Conservation (phyloP, 2,113 vertebrate species). For the Centrocercus urophasianus region DNA sequence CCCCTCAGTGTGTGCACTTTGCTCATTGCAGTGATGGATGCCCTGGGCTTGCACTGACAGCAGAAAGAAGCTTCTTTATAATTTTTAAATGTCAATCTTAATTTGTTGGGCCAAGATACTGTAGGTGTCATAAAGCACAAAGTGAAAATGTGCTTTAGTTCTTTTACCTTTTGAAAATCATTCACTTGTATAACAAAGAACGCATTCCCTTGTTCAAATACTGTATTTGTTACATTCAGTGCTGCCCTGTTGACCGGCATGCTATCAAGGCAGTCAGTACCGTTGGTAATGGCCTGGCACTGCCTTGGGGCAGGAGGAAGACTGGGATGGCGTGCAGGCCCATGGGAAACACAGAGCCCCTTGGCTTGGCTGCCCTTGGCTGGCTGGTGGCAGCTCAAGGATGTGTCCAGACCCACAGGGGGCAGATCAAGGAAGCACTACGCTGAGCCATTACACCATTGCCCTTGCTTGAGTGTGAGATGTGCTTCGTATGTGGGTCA, state of each 20-base stretch:
- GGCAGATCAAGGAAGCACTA: background rate
- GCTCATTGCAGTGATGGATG: constrained; percentile 21
- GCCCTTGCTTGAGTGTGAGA: background rate
- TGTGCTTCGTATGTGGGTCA: background rate
- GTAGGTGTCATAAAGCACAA: background rate
- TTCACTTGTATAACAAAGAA: background rate
- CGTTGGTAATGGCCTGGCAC: background rate
- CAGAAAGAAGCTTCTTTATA: constrained; percentile 9
- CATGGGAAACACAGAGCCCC: background rate
- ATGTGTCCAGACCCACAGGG: fast-evolving
- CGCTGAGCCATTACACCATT: background rate
- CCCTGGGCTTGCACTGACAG: background rate
- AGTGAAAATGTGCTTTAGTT: background rate
- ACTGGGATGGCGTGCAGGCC: background rate
- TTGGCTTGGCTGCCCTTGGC: background rate
- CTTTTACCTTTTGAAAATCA: background rate
- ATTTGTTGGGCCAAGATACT: constrained; percentile 37
- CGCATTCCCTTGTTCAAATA: background rate
- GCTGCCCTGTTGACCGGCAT: background rate
- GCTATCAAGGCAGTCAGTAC: background rate
- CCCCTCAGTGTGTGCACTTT: background rate
- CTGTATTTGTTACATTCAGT: background rate
- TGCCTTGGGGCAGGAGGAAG: background rate
- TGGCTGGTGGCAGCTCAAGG: background rate
- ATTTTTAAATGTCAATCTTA: constrained; percentile 45